Conservation (phyloP, 2,113 vertebrate species). For the Geococcyx californianus region DNA sequence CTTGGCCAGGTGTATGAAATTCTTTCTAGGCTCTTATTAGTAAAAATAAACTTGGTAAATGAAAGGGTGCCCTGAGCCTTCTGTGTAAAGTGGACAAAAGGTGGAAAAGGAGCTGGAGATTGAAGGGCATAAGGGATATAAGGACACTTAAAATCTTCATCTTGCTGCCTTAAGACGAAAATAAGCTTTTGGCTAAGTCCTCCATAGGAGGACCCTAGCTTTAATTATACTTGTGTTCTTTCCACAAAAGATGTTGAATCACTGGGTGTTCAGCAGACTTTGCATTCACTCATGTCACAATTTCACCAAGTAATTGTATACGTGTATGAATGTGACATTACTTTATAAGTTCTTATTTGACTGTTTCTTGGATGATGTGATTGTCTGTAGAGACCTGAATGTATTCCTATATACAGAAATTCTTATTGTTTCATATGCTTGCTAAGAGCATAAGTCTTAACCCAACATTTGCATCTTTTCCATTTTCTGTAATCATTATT, state of each 20-base stretch:
- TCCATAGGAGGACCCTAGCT: neutral
- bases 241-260: neutral
- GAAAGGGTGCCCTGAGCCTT: neutral
- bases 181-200: neutral
- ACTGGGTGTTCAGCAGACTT: neutral
- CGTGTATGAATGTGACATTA: neutral
- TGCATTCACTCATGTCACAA: neutral
- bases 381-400: accelerated
- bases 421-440: neutral
- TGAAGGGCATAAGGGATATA: neutral
- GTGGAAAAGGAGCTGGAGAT: neutral
- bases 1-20: neutral
- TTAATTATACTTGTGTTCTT: neutral
- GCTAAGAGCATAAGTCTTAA: neutral
- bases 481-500: neutral
- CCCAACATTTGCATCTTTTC: neutral
- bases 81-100: neutral
- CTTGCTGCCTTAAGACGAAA: neutral
- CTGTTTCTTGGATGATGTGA: neutral
- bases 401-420: neutral
- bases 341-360: neutral
- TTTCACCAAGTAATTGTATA: neutral
- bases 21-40: neutral
- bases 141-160: neutral
- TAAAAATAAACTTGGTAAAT: neutral